These are phyloP conservation scores for Caenorhabditis sinica DNA, from an alignment of 2,888 invertebrate genomes.

Conservation along the genomic window DNA sequence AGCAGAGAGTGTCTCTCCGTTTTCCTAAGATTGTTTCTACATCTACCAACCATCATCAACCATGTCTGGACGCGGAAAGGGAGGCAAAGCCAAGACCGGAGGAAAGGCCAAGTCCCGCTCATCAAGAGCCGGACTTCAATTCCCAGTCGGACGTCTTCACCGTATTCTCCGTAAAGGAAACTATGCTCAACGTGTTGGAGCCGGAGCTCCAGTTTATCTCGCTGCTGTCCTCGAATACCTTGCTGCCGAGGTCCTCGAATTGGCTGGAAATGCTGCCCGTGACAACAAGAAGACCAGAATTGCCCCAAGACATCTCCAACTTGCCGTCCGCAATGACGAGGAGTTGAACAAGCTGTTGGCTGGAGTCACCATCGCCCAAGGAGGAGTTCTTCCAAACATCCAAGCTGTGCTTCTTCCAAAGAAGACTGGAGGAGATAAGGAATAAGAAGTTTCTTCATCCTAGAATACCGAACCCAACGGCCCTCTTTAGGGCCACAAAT, in stretches of 20 bases:
- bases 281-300: slow-evolving; percentile 85
- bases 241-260: slow-evolving; percentile 79
- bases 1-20: no score
- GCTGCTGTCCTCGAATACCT: slow-evolving; percentile 82
- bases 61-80: slow-evolving; percentile 90
- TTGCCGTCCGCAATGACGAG: slow-evolving; percentile 69
- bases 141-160: no score
- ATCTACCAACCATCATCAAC: slow-evolving; percentile 37
- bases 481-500: slow-evolving; percentile 72
- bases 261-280: slow-evolving; percentile 84
- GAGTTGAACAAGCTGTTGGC: slow-evolving; percentile 76
- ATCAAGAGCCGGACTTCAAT: slow-evolving; percentile 82
- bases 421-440: slow-evolving; percentile 1
- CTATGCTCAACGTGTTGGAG: no score
- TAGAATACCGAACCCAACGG: slow-evolving; percentile 70
- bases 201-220: slow-evolving; percentile 81
- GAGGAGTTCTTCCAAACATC: slow-evolving; percentile 87
- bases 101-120: slow-evolving; percentile 80
- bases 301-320: slow-evolving; percentile 73
- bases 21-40: slow-evolving; percentile 14
- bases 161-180: no score
- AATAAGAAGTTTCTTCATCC: not conserved
- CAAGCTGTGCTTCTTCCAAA: slow-evolving; percentile 78
- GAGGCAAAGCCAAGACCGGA: slow-evolving; percentile 74
- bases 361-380: no score